Percentiles rank a stretch among this genome's conserved stretches.
These are phyloP conservation scores for Rhabditophanes sp. DNA, from an alignment of 2,888 invertebrate species.

Conservation along the genomic window DNA sequence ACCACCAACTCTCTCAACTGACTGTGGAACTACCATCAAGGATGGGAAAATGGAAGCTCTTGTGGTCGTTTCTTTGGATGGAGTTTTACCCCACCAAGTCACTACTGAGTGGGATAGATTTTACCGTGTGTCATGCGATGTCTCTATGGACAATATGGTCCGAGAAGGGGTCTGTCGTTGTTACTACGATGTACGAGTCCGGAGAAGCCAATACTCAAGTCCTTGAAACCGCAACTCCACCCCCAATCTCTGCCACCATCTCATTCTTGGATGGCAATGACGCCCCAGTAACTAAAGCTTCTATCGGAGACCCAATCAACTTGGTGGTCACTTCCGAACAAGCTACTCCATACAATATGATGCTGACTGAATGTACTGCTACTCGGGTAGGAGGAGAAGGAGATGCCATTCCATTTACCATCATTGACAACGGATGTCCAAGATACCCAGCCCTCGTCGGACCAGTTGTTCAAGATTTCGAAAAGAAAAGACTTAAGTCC, in stretches of 20 bases:
- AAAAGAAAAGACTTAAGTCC: slow-evolving; percentile 41
- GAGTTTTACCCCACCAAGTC: slow-evolving; percentile 43
- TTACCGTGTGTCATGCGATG: slow-evolving; percentile 44
- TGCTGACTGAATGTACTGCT: slow-evolving; percentile 44
- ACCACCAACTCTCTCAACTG: slow-evolving; percentile 42
- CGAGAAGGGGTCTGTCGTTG: slow-evolving; percentile 43
- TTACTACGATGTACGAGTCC: slow-evolving; percentile 44
- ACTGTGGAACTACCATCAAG: slow-evolving; percentile 43
- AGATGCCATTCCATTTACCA: slow-evolving; percentile 42
- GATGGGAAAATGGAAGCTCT: slow-evolving; percentile 44
- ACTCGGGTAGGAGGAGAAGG: slow-evolving; percentile 43
- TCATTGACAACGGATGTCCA: slow-evolving; percentile 44
- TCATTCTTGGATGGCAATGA: slow-evolving; percentile 38
- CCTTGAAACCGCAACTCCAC: slow-evolving; percentile 40
- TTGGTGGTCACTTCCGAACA: slow-evolving; percentile 40
- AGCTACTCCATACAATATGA: slow-evolving; percentile 45
- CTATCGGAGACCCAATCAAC: slow-evolving; percentile 41
- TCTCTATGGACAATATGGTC: slow-evolving; percentile 42
- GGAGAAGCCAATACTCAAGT: slow-evolving; percentile 36
- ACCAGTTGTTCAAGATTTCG: slow-evolving; percentile 43
- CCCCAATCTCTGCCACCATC: slow-evolving; percentile 42
- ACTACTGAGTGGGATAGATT: slow-evolving; percentile 45
- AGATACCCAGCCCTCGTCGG: slow-evolving; percentile 44
- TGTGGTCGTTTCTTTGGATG: slow-evolving; percentile 44
- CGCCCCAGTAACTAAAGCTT: slow-evolving; percentile 35